These are phyloP conservation scores for Saimiri boliviensis DNA, from an alignment of 2,113 vertebrate species.

Conservation along the genomic window DNA sequence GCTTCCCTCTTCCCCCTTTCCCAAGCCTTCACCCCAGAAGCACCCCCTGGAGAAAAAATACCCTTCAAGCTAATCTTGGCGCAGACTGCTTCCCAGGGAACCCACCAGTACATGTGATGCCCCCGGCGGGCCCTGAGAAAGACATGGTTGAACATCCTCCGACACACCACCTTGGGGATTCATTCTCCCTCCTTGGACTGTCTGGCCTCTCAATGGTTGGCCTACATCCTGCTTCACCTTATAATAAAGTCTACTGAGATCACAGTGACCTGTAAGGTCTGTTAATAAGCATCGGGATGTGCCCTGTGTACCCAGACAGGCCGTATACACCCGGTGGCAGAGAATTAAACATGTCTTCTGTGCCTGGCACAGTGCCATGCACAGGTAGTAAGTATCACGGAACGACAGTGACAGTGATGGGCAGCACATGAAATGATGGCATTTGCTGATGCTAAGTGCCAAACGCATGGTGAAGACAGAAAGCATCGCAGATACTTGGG, in stretches of 20 bases:
- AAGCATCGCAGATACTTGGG: neutral
- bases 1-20: neutral
- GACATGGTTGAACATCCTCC: neutral
- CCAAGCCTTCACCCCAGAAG: neutral
- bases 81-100: neutral
- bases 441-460: neutral
- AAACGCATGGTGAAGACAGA: neutral
- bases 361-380: neutral
- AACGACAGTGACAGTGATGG: rapidly evolving
- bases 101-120: neutral
- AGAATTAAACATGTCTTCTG: neutral
- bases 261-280: neutral
- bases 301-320: neutral
- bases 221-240: neutral
- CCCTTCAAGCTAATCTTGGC: neutral
- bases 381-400: neutral
- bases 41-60: neutral
- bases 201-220: neutral
- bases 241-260: neutral
- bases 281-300: neutral
- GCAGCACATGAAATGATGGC: rapidly evolving
- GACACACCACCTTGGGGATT: neutral
- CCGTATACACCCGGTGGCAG: neutral
- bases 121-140: neutral
- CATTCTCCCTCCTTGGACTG: neutral